Conservation (phyloP, 2,888 invertebrate species). For the Pycnomerus fuliginosus region DNA sequence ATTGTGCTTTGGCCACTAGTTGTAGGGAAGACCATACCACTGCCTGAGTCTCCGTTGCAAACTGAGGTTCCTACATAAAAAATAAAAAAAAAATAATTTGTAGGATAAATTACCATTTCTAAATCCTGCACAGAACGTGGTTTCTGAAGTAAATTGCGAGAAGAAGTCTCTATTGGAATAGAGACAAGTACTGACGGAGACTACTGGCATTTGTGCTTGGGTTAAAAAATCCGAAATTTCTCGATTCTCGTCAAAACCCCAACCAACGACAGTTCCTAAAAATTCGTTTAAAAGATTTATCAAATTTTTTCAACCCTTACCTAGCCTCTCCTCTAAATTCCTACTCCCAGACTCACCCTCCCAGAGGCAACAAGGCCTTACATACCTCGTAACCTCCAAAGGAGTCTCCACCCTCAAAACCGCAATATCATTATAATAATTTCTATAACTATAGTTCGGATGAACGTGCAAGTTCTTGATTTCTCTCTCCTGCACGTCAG, state of each 20-base stretch:
- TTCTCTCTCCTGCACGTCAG: too few relatives aligned
- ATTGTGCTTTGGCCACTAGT: background rate
- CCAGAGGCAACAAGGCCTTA: too few relatives aligned
- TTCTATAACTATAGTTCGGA: too few relatives aligned
- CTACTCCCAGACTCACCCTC: too few relatives aligned
- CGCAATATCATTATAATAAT: too few relatives aligned
- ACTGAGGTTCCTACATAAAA: constrained; percentile 52
- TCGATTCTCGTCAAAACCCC: constrained; percentile 60
- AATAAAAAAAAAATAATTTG: constrained; percentile 1
- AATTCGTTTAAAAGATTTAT: too few relatives aligned
- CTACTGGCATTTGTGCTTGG: constrained; percentile 62
- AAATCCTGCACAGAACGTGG: constrained; percentile 56
- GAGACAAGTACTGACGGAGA: constrained; percentile 60
- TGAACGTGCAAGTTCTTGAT: too few relatives aligned
- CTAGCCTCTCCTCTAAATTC: too few relatives aligned
- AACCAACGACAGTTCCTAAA: constrained; percentile 48
- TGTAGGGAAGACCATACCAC: constrained; percentile 1
- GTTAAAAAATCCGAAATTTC: constrained; percentile 58
- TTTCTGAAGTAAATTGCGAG: constrained; percentile 59
- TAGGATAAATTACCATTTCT: constrained; percentile 46
- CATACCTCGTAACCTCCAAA: too few relatives aligned
- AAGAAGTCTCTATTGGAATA: constrained; percentile 63
- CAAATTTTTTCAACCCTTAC: too few relatives aligned
- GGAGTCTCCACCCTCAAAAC: too few relatives aligned
- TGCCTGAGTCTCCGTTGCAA: constrained; percentile 48